These are phyloP conservation scores for Poecilia picta DNA, from an alignment of 2,797 vertebrate genomes.

Conservation along the genomic window DNA sequence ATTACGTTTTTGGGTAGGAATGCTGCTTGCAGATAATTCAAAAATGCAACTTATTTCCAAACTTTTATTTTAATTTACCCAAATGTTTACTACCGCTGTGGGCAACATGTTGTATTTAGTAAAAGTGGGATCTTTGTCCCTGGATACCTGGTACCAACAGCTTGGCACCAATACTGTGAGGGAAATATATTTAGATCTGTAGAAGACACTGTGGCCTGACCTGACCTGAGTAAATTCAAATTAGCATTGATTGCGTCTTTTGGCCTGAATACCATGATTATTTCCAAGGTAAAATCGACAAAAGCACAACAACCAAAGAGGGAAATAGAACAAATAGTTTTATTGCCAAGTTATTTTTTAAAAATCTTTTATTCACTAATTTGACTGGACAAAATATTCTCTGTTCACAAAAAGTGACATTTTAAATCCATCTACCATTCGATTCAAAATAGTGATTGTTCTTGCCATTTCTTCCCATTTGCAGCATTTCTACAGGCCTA, in stretches of 20 bases:
- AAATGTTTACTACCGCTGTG: not conserved
- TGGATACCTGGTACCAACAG: not conserved
- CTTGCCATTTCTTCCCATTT: not conserved
- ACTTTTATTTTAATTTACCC: not conserved
- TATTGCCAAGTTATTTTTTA: not conserved
- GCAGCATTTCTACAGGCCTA: slow-evolving; percentile 6
- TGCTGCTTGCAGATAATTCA: not conserved
- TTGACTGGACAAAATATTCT: not conserved
- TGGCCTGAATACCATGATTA: not conserved
- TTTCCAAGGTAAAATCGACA: not conserved
- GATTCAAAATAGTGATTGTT: not conserved
- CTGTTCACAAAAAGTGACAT: not conserved
- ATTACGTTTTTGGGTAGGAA: not conserved
- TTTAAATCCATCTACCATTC: not conserved
- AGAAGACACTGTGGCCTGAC: not conserved
- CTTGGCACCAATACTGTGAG: not conserved
- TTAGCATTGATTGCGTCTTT: not conserved
- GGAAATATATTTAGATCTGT: not conserved
- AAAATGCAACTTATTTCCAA: not conserved
- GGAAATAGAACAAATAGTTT: not conserved
- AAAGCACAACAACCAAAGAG: not conserved
- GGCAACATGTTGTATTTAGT: not conserved
- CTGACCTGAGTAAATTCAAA: not conserved
- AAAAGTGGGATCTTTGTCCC: not conserved
- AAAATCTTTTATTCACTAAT: not conserved